phyloP scores from a whole-genome alignment of 1,140 invertebrate genomes.

The Zaprionus davidi region DNA sequence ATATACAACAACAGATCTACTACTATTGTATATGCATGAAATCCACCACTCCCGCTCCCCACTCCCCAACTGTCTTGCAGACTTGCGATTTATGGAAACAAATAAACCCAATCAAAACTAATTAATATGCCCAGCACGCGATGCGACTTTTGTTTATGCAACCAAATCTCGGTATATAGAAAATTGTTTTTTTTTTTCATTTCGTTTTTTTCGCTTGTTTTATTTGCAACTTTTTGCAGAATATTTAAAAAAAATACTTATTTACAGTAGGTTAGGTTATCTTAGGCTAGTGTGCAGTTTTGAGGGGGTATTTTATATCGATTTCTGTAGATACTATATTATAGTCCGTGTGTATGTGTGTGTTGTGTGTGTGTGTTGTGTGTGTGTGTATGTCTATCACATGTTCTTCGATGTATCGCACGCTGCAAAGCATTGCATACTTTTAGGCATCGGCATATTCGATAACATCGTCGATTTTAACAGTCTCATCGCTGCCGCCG shows the following conservation, averaged over 20 bases:
- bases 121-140: constrained; percentile 36
- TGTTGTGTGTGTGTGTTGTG: constrained; percentile 16
- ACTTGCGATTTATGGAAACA: not conserved
- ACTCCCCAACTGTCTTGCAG: not conserved
- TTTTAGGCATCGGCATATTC: constrained; percentile 77
- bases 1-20: not conserved
- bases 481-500: constrained; percentile 82
- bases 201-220: constrained; percentile 10
- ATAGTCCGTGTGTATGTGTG: not conserved
- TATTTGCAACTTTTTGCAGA: not conserved
- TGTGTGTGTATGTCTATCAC: constrained; percentile 22
- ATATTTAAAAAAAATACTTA: not conserved
- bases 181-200: not conserved
- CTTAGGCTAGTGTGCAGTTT: constrained; percentile 2
- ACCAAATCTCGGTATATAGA: constrained; percentile 1
- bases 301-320: not conserved
- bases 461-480: constrained; percentile 81
- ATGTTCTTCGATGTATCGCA: constrained; percentile 13
- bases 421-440: constrained; percentile 41
- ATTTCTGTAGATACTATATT: constrained; percentile 12
- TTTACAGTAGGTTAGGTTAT: constrained; percentile 3
- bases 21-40: not conserved
- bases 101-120: not conserved
- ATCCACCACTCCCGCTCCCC: not conserved
- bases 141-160: constrained; percentile 39